Percentiles rank a stretch among this genome's conserved stretches.
These are phyloP conservation scores for Melitaea athalia DNA, from an alignment of 2,888 invertebrate species.

Conservation along the genomic window DNA sequence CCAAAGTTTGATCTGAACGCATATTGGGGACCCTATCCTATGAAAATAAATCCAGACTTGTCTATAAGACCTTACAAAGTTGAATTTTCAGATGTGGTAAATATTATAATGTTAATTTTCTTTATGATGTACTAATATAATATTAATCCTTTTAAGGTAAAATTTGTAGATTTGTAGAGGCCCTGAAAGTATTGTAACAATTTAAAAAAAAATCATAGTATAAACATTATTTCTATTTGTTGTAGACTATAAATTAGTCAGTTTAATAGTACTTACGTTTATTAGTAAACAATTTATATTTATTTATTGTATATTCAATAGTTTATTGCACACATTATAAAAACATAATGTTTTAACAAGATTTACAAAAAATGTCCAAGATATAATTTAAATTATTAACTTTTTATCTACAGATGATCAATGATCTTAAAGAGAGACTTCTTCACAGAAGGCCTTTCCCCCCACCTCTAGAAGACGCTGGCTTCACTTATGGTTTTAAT, in stretches of 20 bases:
- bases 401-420: conserved; percentile 62
- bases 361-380: not conserved
- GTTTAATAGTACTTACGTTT: no score
- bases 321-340: no score
- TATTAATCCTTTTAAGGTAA: not conserved
- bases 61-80: conserved; percentile 83
- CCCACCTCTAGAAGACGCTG: conserved; percentile 84
- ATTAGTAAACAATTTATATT: no score
- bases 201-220: no score
- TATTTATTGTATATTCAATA: no score
- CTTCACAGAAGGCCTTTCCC: conserved; percentile 68
- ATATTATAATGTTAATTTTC: conserved; percentile 36
- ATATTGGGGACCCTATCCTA: conserved; percentile 84
- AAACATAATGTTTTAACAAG: not conserved
- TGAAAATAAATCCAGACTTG: conserved; percentile 67
- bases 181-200: no score
- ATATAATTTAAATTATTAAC: not conserved
- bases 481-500: conserved; percentile 92
- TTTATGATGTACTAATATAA: not conserved
- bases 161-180: no score
- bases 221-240: no score
- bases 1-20: conserved; percentile 63
- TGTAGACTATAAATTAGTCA: no score
- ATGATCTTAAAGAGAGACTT: conserved; percentile 81
- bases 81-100: conserved; percentile 83